phyloP scores from a whole-genome alignment of 2,113 vertebrate species.

The Callaeas wilsoni region DNA sequence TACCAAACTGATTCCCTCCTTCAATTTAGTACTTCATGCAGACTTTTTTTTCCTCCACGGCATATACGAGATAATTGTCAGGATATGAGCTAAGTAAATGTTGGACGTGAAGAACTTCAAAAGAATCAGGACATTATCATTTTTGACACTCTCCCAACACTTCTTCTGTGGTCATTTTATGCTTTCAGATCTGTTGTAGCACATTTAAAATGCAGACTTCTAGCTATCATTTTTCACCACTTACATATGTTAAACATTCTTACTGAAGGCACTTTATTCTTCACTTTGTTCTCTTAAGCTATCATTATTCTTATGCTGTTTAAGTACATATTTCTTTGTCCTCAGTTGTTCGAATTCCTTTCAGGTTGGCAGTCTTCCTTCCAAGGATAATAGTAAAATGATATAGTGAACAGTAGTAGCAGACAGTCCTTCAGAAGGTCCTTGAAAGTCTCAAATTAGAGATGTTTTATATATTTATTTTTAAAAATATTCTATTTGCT shows the following conservation, averaged over 20 bases:
- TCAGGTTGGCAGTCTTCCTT: background rate
- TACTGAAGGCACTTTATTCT: background rate
- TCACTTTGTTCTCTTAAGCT: slow-evolving; percentile 9
- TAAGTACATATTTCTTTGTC: slow-evolving; percentile 7
- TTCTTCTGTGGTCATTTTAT: background rate
- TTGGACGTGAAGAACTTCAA: background rate
- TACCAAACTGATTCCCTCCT: background rate
- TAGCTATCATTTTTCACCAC: slow-evolving; percentile 3
- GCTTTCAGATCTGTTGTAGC: background rate
- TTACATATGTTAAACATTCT: slow-evolving; percentile 29
- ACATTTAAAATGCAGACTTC: background rate
- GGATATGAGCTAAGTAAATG: background rate
- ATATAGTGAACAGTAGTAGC: background rate
- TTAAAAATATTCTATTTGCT: background rate
- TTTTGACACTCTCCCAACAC: background rate
- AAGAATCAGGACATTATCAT: background rate
- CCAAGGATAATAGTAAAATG: slow-evolving; percentile 26
- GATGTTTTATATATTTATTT: background rate
- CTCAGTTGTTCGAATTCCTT: slow-evolving; percentile 23
- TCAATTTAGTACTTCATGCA: background rate
- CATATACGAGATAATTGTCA: background rate
- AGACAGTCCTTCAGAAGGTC: background rate
- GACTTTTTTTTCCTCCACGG: background rate
- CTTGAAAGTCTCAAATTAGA: slow-evolving; percentile 20
- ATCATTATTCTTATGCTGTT: slow-evolving; percentile 17